Evolutionary conservation across 35 echinoderm and acorn worm genomes (phyloP), one percentile per base, ranked within the genome.

Genomic region (Lytechinus variegatus): DNA sequence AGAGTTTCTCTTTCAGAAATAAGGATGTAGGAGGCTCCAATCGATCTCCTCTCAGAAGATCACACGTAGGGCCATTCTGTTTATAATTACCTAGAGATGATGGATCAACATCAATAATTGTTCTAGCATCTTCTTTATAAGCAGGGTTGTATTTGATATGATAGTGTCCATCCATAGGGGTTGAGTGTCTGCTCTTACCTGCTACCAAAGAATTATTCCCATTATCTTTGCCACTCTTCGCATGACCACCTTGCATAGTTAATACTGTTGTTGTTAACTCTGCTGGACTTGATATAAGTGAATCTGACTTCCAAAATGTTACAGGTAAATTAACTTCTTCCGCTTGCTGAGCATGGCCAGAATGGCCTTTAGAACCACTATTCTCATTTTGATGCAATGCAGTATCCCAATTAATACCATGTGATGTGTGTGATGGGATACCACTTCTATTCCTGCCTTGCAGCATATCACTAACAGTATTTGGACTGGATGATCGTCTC

Each of bases 401-500:
- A 79, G 12, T 24, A 79, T 79, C 66, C 66, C 66, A 79, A 24
- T 79, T 24, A 79, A 79, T 79, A 79, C 66, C 66, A 79, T 79
- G 66, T 79, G 66, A 79, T 79, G 66, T 79, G 14, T 79, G 12
- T 24, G 66, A 79, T n/a, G 19, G 66, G 66, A 79, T 79, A 79
- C 66, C 66, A 79, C 66, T 79, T 79, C 66, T 79, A 79, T 79
- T 79, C 19, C 66, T 79, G 6, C 66, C 66, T 16, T 79, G 66
- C 66, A 79, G 28, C 29, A 90, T 90, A 54, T 90, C 88, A 52
- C 52, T 90, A 90, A 28, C 28, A 90, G 52, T 10, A 52, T 16
- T 90, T 6, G 88, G 88, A 90, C 52, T 90, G 52, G 88, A 90
- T 52, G 88, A 52, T 54, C 29, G 28, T 90, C 88, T 90, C 52